Base-by-base conservation (phyloP, 2,888 invertebrate species). In the Cremastinae sp. region DNA sequence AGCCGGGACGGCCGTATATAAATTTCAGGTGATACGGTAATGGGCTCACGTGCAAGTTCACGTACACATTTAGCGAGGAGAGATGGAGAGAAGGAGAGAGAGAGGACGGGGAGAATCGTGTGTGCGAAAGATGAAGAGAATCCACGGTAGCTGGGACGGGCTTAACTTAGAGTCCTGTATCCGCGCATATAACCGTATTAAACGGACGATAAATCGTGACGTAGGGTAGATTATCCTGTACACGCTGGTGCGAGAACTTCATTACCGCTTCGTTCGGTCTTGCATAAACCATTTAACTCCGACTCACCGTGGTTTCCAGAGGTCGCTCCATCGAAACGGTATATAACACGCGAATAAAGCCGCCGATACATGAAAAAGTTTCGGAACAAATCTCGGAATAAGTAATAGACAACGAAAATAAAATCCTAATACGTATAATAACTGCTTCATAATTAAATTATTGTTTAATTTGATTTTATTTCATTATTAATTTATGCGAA, bases 281-380 rank as follows among this genome's bases (percentile, higher is more conserved):
- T 89, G 89, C 89, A 86, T 89, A 89, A 89, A 87, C 89, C 89
- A 89, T 89, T 89, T 89, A 89, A 88, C 89, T 88, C 86, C 85
- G 87, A 88, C 86, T 88, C 86, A 87, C 85, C 86, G 86, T 86
- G 88, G 88, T 86, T 88, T 86, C 87, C 83, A 87, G 85, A 45
- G 62, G 68, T 49, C 45, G 54, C 51, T 54, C 38, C 54, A 36
- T 3, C 49, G 64, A 68, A 64, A 61, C 28, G 34, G n/a, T 43
- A 20, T 47, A 53, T 51, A 28, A 28, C 28, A 28, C 28, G 28
- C 2, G 5, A 28, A 28, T 2, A 28, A 28, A 28, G 5, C 2
- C n/a, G n/a, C n/a, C n/a, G n/a, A n/a, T n/a, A n/a, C n/a, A n/a
- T n/a, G n/a, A n/a, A n/a, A n/a, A n/a, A n/a, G n/a, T n/a, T n/a